phyloP scores from a whole-genome alignment of 2,888 invertebrate genomes.

The Cyaniris semiargus region DNA sequence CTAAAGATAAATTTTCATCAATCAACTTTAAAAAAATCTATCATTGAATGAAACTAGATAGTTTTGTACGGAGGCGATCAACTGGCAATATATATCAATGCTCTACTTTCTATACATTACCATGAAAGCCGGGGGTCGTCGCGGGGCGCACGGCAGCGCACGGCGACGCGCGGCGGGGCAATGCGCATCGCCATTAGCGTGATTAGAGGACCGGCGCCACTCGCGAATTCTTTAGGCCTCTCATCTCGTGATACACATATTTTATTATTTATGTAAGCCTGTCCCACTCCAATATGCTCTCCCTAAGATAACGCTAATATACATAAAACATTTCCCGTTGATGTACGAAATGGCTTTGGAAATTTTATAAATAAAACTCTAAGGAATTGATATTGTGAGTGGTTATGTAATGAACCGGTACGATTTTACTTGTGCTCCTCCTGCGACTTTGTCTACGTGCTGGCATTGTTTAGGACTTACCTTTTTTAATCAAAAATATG shows the following conservation, averaged over 20 bases:
- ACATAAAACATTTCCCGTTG: slow-evolving; percentile 50
- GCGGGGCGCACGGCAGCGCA: neutral
- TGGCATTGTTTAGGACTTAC: neutral
- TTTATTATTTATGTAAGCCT: slow-evolving; percentile 78
- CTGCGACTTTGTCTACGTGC: neutral
- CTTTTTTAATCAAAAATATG: neutral
- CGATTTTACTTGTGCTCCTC: neutral
- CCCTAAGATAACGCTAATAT: slow-evolving; percentile 65
- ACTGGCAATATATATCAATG: neutral
- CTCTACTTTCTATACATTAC: neutral
- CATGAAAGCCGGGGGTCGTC: neutral
- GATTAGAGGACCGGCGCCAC: slow-evolving; percentile 73
- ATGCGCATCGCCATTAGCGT: slow-evolving; percentile 81
- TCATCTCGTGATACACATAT: slow-evolving; percentile 79
- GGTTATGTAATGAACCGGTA: slow-evolving; percentile 24
- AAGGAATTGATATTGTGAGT: slow-evolving; percentile 26
- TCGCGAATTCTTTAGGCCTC: slow-evolving; percentile 77
- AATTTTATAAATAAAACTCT: slow-evolving; percentile 36
- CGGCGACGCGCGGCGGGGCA: slow-evolving; percentile 40
- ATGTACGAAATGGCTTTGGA: slow-evolving; percentile 42
- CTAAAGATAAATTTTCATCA: neutral
- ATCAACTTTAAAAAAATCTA: neutral
- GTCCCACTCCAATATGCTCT: slow-evolving; percentile 69
- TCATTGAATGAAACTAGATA: neutral
- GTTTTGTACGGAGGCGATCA: neutral